Percentiles rank a stretch among this genome's conserved stretches.
Evolutionary conservation across 2,797 vertebrate genomes (phyloP).

Genomic region (Heteromormyrus szaboi): DNA sequence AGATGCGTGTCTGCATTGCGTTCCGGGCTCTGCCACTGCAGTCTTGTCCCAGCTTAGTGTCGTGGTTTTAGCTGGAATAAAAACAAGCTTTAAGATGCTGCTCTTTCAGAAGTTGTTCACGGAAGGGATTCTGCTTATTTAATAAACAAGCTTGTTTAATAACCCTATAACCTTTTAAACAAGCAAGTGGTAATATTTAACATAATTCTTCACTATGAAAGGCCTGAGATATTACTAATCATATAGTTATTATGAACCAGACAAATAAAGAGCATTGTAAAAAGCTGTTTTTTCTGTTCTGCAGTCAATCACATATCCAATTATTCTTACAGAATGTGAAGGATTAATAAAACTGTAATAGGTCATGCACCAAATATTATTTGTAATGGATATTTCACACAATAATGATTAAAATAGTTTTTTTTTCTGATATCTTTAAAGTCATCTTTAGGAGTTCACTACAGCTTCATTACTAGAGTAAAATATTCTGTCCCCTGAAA

Average conservation of each 20-base stretch:
- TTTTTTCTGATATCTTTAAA: constrained; percentile 34
- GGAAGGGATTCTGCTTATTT: not conserved
- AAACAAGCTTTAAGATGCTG: not conserved
- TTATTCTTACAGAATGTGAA: constrained; percentile 34
- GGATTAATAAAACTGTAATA: constrained; percentile 36
- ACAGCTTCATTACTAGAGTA: not conserved
- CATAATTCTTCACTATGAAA: not conserved
- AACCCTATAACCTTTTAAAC: not conserved
- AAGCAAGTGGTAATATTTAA: not conserved
- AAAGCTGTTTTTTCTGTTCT: constrained; percentile 22
- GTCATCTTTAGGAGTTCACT: not conserved
- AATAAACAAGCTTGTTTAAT: not conserved
- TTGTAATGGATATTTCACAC: constrained; percentile 34
- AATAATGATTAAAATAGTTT: constrained; percentile 28
- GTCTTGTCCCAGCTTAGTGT: not conserved
- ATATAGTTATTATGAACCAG: not conserved
- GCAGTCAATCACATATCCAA: constrained; percentile 27
- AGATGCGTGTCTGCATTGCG: not conserved
- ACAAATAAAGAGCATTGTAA: not conserved
- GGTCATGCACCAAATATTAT: constrained; percentile 37
- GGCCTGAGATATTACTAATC: not conserved
- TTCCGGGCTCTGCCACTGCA: not conserved
- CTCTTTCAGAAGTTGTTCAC: not conserved
- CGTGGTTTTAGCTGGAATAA: not conserved
- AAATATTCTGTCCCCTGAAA: not conserved